Base-by-base conservation (phyloP, 2,888 invertebrate genomes). In the Rotaria sp. region DNA sequence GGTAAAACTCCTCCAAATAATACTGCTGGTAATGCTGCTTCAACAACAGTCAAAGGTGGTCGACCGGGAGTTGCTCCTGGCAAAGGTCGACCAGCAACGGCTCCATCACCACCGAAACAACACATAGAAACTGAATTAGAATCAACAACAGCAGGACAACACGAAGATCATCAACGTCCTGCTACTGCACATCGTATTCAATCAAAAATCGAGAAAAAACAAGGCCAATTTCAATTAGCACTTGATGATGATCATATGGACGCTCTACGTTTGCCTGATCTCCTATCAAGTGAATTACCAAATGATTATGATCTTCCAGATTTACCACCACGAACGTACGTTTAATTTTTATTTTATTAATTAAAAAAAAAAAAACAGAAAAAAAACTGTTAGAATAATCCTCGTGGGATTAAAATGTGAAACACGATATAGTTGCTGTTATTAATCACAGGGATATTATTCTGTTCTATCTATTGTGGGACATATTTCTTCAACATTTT, bases 71-170 rank as follows among this genome's bases (percentile, higher is more conserved):
- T n/a, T n/a, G 75, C 41, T 74, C 18, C 85, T 57, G 24, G 87
- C 86, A 84, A 52, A 87, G 84, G 75, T 85, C 35, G 86, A 15
- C 85, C 87, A 30, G 88, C 88, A 86, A 88, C 88, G 75, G 88
- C 89, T 11, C 88, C 89, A 5, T 84, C 88, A 7, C 87, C 88
- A 30, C 85, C 88, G 45, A 88, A 88, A 45, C 87, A 88, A 86
- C 80, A 87, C 84, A 84, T 84, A 50, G 86, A 87, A 38, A 85
- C 88, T 3, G 87, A 87, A 15, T 84, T 26, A 15, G 59, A 26
- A 75, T 57, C 35, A 7, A 3, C 84, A 55, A 24, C 84, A 30
- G 30, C 84, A 74, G 8, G 38, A 85, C 26, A 86, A 48, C 41
- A 84, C 8, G 48, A 57, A 24, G 45, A 59, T 38, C 48, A 41